Evolutionary conservation across 2,888 invertebrate genomes (phyloP).

Genomic region (Chrysomela aeneicollis): DNA sequence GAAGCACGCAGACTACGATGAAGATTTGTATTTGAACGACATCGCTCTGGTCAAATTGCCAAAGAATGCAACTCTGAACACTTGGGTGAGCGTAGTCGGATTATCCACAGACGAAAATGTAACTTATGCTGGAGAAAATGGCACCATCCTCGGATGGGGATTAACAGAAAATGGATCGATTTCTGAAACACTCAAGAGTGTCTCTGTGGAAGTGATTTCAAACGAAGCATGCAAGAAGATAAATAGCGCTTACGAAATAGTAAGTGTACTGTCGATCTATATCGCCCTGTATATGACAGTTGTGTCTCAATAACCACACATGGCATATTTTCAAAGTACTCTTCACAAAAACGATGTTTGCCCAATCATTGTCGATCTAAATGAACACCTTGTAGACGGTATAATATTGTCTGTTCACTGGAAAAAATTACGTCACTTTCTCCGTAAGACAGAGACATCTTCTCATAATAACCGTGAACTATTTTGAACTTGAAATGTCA

Average conservation of each 20-base stretch:
- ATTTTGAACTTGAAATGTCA: no score
- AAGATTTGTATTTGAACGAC: slow-evolving; percentile 17
- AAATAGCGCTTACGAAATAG: not conserved
- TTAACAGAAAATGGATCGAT: slow-evolving; percentile 19
- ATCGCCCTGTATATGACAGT: no score
- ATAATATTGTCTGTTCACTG: no score
- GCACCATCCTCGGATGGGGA: slow-evolving; percentile 37
- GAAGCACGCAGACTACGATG: slow-evolving; percentile 15
- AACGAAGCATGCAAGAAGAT: slow-evolving; percentile 29
- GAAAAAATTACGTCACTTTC: no score
- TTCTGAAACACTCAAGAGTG: slow-evolving; percentile 30
- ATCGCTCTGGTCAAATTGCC: slow-evolving; percentile 36
- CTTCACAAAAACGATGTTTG: no score
- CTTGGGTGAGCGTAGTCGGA: slow-evolving; percentile 28
- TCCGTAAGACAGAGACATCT: no score
- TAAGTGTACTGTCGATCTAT: not conserved
- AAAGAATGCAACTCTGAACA: slow-evolving; percentile 30
- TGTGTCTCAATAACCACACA: no score
- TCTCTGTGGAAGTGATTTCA: slow-evolving; percentile 28
- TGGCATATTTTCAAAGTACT: no score
- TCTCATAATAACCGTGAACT: no score
- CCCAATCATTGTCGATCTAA: no score
- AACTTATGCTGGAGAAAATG: slow-evolving; percentile 19
- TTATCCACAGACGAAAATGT: slow-evolving; percentile 18
- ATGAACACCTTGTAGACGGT: no score